These are phyloP conservation scores for Theristicus caerulescens DNA, from an alignment of 2,113 vertebrate genomes.

Conservation along the genomic window DNA sequence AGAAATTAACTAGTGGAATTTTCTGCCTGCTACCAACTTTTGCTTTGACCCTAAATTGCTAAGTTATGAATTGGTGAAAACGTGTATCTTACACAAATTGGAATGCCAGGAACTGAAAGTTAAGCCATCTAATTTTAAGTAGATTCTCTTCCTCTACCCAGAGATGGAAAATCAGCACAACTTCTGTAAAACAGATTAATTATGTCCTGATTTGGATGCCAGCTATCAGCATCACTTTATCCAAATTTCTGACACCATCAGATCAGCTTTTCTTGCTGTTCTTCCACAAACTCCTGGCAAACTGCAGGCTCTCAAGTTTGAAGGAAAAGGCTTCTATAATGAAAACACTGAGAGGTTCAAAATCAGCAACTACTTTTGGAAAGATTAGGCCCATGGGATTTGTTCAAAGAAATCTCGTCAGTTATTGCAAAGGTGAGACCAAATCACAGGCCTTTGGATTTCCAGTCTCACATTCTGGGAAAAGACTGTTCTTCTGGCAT, in stretches of 20 bases:
- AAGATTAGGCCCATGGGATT: neutral
- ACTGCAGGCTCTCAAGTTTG: neutral
- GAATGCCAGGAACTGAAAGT: neutral
- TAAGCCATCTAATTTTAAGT: neutral
- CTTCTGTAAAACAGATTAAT: neutral
- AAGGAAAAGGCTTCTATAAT: neutral
- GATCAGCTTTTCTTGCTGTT: neutral
- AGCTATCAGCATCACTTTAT: neutral
- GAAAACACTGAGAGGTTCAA: neutral
- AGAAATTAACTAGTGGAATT: constrained; percentile 21
- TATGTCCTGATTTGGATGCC: neutral
- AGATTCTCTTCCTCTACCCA: neutral
- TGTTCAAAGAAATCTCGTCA: neutral
- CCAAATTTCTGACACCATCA: neutral
- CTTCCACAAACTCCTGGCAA: neutral
- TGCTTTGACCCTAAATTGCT: neutral
- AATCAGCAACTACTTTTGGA: neutral
- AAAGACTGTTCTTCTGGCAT: neutral
- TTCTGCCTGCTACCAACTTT: neutral
- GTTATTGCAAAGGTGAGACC: neutral
- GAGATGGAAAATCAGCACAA: neutral
- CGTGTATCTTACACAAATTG: neutral
- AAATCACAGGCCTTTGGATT: neutral
- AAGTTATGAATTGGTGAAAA: neutral
- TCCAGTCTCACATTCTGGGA: neutral